These are phyloP conservation scores for Formica selysi DNA, from an alignment of 1,140 invertebrate genomes.

Conservation along the genomic window DNA sequence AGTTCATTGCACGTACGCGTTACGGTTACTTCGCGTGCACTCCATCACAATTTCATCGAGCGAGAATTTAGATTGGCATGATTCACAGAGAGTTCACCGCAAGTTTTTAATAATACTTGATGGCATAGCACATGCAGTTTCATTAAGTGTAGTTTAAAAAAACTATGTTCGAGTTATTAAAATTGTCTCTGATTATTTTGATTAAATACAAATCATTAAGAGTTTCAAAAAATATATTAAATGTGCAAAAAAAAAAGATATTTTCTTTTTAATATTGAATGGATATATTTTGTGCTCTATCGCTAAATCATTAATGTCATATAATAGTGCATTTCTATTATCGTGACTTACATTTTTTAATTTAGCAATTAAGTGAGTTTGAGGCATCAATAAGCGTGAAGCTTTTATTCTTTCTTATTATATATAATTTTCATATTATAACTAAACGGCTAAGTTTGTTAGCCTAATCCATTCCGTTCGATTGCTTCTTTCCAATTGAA, in stretches of 20 bases:
- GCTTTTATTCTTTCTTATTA: not conserved
- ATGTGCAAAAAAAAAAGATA: not conserved
- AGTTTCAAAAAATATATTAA: conserved; percentile 12
- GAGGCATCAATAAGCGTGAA: not conserved
- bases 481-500: not conserved
- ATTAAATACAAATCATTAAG: not conserved
- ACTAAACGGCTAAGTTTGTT: not conserved
- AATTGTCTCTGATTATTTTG: not conserved
- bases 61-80: conserved; percentile 50
- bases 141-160: conserved; percentile 1
- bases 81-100: conserved; percentile 9
- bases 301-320: not conserved
- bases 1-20: conserved; percentile 51
- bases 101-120: conserved; percentile 25
- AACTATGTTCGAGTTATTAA: conserved; percentile 22
- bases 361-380: not conserved
- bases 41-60: conserved; percentile 19
- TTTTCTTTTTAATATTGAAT: not conserved
- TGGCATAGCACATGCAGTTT: not conserved
- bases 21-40: conserved; percentile 31
- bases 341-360: not conserved
- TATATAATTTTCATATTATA: conserved; percentile 5
- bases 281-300: not conserved
- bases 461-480: not conserved
- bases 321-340: not conserved